Evolutionary conservation across 1,140 invertebrate genomes (phyloP).

Genomic region (Drosophila fuyamai): DNA sequence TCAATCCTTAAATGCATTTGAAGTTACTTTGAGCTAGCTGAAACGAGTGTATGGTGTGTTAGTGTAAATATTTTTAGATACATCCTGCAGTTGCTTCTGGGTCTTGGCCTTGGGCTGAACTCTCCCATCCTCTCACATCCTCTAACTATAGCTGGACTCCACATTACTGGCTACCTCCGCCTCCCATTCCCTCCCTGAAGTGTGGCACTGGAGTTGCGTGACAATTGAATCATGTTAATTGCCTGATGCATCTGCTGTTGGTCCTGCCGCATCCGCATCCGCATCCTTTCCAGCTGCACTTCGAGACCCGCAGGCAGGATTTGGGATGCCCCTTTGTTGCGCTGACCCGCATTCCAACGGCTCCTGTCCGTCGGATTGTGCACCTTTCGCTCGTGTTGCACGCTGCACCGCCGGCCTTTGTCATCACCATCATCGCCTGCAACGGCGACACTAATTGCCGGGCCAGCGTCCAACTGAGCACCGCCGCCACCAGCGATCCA

Average conservation of each 20-base stretch:
- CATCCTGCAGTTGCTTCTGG: slow-evolving; percentile 68
- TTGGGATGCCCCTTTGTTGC: slow-evolving; percentile 19
- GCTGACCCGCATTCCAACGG: slow-evolving; percentile 39
- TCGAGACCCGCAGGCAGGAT: slow-evolving; percentile 56
- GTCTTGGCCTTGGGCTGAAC: slow-evolving; percentile 67
- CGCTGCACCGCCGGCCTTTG: slow-evolving; percentile 27
- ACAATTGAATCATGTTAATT: slow-evolving; percentile 83
- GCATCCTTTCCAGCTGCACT: slow-evolving; percentile 43
- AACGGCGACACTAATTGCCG: slow-evolving; percentile 74
- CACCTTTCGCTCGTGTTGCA: slow-evolving; percentile 16
- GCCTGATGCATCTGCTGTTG: slow-evolving; percentile 67
- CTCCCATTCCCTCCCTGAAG: slow-evolving; percentile 36
- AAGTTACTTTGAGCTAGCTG: slow-evolving; percentile 79
- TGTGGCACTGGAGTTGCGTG: slow-evolving; percentile 78
- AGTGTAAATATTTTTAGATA: slow-evolving; percentile 73
- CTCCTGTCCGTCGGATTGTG: slow-evolving; percentile 24
- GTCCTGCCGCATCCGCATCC: slow-evolving; percentile 19
- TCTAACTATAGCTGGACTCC: slow-evolving; percentile 46
- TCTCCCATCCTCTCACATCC: slow-evolving; percentile 15
- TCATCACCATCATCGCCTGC: slow-evolving; percentile 53
- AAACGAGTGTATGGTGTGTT: slow-evolving; percentile 56
- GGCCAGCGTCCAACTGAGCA: slow-evolving; percentile 67
- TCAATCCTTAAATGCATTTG: slow-evolving; percentile 66
- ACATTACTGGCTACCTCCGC: slow-evolving; percentile 20
- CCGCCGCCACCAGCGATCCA: slow-evolving; percentile 60